Percentiles rank a stretch among this genome's conserved stretches.
Conservation (phyloP, 2,797 vertebrate genomes). For the Anolis apletophallus region DNA sequence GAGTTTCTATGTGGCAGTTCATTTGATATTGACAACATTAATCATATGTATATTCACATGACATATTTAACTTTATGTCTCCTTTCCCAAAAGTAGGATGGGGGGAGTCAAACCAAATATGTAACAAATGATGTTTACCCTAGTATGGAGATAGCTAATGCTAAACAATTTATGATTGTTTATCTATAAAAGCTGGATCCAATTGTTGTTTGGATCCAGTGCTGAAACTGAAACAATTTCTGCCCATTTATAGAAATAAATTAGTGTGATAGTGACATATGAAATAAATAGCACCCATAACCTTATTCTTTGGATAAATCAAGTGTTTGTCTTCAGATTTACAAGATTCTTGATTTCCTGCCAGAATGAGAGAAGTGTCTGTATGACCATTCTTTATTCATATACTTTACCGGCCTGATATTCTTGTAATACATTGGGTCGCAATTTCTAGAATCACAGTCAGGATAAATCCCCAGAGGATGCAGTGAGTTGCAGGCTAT, state of each 20-base stretch:
- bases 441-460: background rate
- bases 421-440: background rate
- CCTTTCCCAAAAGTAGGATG: no score
- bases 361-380: background rate
- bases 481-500: no score
- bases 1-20: background rate
- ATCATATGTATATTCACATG: background rate
- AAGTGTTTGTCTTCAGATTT: background rate
- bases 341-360: background rate
- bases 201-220: background rate
- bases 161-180: background rate
- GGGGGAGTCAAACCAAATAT: no score
- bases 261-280: background rate
- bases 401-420: background rate
- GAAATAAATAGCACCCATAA: background rate
- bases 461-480: no score
- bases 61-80: background rate
- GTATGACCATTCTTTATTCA: background rate
- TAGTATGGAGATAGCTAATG: background rate
- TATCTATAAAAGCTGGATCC: background rate
- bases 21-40: background rate
- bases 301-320: background rate
- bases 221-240: background rate
- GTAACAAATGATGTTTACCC: background rate
- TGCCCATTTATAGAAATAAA: background rate